A percentile compares a stretch with the other conserved stretches of the same genome.
phyloP scores from a whole-genome alignment of 2,888 invertebrate species.

The Corythucha ciliata region DNA sequence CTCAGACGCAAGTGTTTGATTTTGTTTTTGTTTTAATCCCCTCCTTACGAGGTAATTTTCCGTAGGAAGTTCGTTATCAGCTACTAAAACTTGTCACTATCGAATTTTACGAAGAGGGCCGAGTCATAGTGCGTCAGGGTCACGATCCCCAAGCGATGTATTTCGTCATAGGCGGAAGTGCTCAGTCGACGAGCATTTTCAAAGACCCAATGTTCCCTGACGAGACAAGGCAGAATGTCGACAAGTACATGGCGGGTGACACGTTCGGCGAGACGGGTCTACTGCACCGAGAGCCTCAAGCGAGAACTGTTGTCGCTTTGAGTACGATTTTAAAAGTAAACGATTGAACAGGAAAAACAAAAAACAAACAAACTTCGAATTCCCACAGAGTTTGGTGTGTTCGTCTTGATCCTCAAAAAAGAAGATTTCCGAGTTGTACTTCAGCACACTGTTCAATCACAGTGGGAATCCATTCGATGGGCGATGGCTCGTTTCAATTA shows the following conservation, averaged over 20 bases:
- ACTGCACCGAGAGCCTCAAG: conserved; percentile 21
- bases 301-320: conserved; percentile 17
- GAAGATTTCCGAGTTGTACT: conserved; percentile 17
- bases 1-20: too few relatives aligned
- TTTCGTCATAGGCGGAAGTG: conserved; percentile 18
- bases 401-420: conserved; percentile 19
- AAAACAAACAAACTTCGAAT: too few relatives aligned
- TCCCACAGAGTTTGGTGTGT: conserved; percentile 15
- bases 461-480: conserved; percentile 22
- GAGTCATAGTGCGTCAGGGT: conserved; percentile 20
- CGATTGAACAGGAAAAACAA: too few relatives aligned
- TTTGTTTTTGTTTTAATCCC: too few relatives aligned
- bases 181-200: conserved; percentile 4
- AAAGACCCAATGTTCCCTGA: conserved; percentile 18
- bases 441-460: conserved; percentile 13
- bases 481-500: conserved; percentile 20
- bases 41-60: too few relatives aligned
- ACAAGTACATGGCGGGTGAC: conserved; percentile 20
- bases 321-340: conserved; percentile 4
- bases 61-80: too few relatives aligned
- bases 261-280: conserved; percentile 19
- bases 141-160: conserved; percentile 18
- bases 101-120: conserved; percentile 9
- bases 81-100: too few relatives aligned
- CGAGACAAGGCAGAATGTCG: conserved; percentile 16